A percentile compares a stretch with the other conserved stretches of the same genome.
Conservation (phyloP, 2,113 vertebrate genomes). For the Rhinopithecus roxellana region DNA sequence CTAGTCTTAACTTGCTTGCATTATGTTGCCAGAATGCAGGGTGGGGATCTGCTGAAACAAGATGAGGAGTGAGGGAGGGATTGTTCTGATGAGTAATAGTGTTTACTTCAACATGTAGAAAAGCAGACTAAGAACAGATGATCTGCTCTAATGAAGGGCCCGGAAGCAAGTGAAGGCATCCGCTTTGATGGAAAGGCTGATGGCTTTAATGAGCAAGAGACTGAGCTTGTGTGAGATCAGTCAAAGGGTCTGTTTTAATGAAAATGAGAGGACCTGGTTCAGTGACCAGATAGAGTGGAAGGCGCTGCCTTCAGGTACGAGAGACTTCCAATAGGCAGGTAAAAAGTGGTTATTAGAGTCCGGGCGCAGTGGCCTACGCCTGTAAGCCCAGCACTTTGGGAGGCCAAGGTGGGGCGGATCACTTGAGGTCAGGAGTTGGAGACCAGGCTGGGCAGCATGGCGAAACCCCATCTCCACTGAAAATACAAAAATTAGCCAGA, state of each 20-base stretch:
- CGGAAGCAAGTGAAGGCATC: too few species aligned
- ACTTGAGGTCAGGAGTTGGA: too few species aligned
- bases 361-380: rapidly evolving
- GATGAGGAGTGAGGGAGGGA: not conserved
- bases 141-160: rapidly evolving
- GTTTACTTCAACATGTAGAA: rapidly evolving
- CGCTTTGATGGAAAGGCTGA: rapidly evolving
- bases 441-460: too few species aligned
- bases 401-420: too few species aligned
- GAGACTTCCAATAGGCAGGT: not conserved
- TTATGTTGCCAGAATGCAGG: not conserved
- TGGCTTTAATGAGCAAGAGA: not conserved
- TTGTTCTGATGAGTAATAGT: not conserved
- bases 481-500: too few species aligned
- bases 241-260: too few species aligned
- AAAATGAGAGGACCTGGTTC: rapidly evolving
- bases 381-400: too few species aligned
- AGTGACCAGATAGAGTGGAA: not conserved
- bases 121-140: rapidly evolving
- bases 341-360: not conserved
- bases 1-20: not conserved
- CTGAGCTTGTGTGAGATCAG: rapidly evolving
- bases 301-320: not conserved
- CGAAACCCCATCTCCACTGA: too few species aligned
- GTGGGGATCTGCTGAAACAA: not conserved